Evolutionary conservation across 2,113 vertebrate genomes (phyloP).

Genomic region (Tychaedon coryphoeus): DNA sequence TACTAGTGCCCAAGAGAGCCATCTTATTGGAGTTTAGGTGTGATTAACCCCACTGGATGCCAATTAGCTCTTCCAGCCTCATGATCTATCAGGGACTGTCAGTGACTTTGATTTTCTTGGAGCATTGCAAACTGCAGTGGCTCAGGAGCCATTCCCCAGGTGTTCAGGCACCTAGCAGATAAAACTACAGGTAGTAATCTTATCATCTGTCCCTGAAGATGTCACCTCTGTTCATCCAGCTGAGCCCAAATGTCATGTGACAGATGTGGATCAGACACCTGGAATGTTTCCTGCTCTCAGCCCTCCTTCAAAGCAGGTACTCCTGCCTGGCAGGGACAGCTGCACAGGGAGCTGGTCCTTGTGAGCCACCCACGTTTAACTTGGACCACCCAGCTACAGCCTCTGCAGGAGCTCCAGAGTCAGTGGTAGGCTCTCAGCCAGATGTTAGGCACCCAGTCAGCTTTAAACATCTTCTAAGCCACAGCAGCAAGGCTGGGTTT

Average conservation of each 20-base stretch:
- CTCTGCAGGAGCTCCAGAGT: background rate
- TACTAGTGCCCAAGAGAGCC: background rate
- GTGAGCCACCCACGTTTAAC: background rate
- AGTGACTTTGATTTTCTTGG: background rate
- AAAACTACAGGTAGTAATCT: background rate
- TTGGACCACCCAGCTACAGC: background rate
- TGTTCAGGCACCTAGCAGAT: background rate
- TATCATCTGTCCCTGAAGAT: background rate
- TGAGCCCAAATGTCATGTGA: background rate
- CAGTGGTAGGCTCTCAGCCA: background rate
- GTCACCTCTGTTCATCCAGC: background rate
- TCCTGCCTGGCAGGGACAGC: background rate
- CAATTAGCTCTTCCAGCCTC: conserved; percentile 21
- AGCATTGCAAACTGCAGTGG: background rate
- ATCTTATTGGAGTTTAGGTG: background rate
- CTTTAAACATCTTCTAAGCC: background rate
- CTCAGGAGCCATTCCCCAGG: background rate
- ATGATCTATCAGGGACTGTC: background rate
- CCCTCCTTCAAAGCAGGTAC: background rate
- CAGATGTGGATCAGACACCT: background rate
- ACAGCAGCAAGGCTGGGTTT: background rate
- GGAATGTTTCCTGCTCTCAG: background rate
- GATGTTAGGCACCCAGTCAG: background rate
- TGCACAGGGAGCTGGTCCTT: background rate
- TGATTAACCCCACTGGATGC: conserved; percentile 38